A percentile compares a stretch with the other conserved stretches of the same genome.
These are phyloP conservation scores for Thermophis baileyi DNA, from an alignment of 2,113 vertebrate genomes.

Conservation along the genomic window DNA sequence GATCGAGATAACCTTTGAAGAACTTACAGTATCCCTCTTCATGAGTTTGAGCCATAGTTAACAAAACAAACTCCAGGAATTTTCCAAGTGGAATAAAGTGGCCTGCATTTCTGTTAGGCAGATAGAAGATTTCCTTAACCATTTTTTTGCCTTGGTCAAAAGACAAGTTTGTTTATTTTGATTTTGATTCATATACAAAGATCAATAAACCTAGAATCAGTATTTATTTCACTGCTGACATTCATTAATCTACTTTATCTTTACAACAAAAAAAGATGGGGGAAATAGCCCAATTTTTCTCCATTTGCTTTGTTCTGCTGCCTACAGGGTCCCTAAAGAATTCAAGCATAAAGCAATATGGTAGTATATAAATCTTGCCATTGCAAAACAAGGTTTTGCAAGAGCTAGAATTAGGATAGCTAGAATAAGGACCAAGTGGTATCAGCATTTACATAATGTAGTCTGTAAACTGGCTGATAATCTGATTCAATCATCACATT, in stretches of 20 bases:
- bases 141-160: not conserved
- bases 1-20: not conserved
- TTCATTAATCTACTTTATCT: not conserved
- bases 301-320: not conserved
- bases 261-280: not conserved
- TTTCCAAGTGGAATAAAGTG: not conserved
- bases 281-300: not conserved
- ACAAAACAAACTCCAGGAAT: not conserved
- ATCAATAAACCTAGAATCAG: not conserved
- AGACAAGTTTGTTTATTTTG: not conserved
- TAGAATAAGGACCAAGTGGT: no score
- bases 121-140: not conserved
- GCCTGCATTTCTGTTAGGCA: not conserved
- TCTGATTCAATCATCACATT: not conserved
- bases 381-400: not conserved
- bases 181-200: not conserved
- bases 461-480: not conserved
- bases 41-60: not conserved
- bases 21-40: not conserved
- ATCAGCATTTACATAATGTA: not conserved
- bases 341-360: not conserved
- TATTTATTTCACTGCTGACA: not conserved
- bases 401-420: not conserved
- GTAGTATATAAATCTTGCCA: not conserved
- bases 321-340: not conserved